Evolutionary conservation across 1,140 invertebrate genomes (phyloP).

Genomic region (Hestina assimilis): DNA sequence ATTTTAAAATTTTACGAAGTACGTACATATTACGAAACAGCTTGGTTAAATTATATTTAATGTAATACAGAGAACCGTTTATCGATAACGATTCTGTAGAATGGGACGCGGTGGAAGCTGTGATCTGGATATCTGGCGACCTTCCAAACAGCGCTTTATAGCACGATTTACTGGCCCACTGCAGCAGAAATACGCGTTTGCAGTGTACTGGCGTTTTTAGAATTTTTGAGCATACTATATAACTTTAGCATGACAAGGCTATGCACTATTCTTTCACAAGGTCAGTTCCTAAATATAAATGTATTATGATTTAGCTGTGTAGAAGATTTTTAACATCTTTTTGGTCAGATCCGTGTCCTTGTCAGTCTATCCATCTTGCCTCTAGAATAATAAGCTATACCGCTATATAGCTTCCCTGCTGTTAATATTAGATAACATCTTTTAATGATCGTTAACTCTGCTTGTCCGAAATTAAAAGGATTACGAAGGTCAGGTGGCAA

Average conservation of each 20-base stretch:
- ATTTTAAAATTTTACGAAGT: too few relatives aligned
- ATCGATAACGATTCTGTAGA: slow-evolving; percentile 30
- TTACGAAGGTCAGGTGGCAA: too few relatives aligned
- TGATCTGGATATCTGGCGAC: slow-evolving; percentile 43
- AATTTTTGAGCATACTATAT: background rate
- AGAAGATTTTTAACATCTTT: too few relatives aligned
- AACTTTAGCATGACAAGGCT: background rate
- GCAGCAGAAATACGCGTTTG: slow-evolving; percentile 45
- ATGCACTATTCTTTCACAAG: background rate
- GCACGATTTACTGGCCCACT: slow-evolving; percentile 45
- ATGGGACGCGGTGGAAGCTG: slow-evolving; percentile 28
- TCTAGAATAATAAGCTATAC: too few relatives aligned
- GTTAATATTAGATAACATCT: too few relatives aligned
- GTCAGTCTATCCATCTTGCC: too few relatives aligned
- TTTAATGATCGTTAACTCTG: too few relatives aligned
- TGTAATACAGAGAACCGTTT: slow-evolving; percentile 16
- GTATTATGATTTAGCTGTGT: background rate
- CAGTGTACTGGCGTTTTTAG: slow-evolving; percentile 13
- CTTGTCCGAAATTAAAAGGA: too few relatives aligned
- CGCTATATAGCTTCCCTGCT: too few relatives aligned
- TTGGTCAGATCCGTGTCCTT: too few relatives aligned
- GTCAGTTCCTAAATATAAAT: background rate
- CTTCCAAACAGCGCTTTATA: slow-evolving; percentile 60
- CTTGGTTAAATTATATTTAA: background rate
- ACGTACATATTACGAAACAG: background rate